phyloP scores from a whole-genome alignment of 2,888 invertebrate genomes.

The Pseudococcus jackbeardsleyi region DNA sequence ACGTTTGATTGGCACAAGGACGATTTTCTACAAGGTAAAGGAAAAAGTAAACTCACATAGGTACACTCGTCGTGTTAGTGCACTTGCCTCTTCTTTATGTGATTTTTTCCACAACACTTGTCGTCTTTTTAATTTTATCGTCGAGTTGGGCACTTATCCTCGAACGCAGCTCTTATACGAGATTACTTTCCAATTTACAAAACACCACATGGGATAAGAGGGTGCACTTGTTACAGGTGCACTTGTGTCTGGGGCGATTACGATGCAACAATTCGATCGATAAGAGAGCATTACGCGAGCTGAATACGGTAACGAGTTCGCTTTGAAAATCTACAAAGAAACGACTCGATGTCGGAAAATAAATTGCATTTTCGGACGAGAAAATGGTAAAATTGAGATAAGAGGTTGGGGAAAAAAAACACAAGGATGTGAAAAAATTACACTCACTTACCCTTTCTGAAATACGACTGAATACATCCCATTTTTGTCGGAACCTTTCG shows the following conservation, averaged over 20 bases:
- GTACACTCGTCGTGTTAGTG: not conserved
- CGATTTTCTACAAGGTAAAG: not conserved
- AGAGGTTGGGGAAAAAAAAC: not conserved
- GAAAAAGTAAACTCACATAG: not conserved
- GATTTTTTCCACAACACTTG: conserved; percentile 40
- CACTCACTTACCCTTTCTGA: conserved; percentile 59
- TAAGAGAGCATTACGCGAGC: not conserved
- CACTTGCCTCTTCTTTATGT: not conserved
- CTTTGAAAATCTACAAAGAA: not conserved
- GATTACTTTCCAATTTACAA: conserved; percentile 11
- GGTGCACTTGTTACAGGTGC: conserved; percentile 19
- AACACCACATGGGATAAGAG: not conserved
- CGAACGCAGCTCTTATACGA: not conserved
- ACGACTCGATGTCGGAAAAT: not conserved
- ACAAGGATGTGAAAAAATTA: not conserved
- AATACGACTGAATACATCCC: conserved; percentile 63
- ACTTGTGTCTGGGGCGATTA: conserved; percentile 11
- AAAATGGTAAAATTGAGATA: no score
- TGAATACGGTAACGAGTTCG: not conserved
- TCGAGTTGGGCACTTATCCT: not conserved
- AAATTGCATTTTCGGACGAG: not conserved
- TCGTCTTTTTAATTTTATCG: conserved; percentile 4
- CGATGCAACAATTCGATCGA: conserved; percentile 47
- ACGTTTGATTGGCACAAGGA: conserved; percentile 15
- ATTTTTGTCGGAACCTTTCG: conserved; percentile 15